phyloP scores from a whole-genome alignment of 2,797 vertebrate genomes.

The Spheniscus humboldti region DNA sequence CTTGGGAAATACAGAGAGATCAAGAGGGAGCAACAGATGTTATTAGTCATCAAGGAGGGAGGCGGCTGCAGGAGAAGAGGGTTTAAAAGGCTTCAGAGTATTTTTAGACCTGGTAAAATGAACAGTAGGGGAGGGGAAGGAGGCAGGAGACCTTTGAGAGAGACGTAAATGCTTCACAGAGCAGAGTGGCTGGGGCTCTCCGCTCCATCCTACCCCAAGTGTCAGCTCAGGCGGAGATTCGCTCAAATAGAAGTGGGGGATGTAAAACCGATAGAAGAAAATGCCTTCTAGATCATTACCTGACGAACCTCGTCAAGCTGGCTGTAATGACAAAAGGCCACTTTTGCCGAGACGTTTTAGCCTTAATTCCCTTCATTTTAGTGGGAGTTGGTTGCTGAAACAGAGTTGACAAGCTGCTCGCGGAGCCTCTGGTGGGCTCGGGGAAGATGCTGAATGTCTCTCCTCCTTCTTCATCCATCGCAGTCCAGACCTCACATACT shows the following conservation, averaged over 20 bases:
- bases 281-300: neutral
- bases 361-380: neutral
- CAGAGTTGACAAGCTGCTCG: neutral
- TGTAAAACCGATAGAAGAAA: neutral
- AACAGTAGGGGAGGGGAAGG: neutral
- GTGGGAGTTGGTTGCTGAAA: neutral
- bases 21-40: constrained; percentile 33
- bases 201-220: neutral
- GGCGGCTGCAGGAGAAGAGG: constrained; percentile 31
- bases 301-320: rapidly evolving
- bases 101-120: constrained; percentile 52
- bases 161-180: neutral
- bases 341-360: neutral
- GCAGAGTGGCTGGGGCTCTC: neutral
- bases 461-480: neutral
- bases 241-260: neutral
- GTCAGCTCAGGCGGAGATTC: neutral
- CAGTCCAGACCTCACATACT: rapidly evolving
- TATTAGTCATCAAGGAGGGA: constrained; percentile 48
- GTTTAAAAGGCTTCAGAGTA: constrained; percentile 18
- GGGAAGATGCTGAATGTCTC: neutral
- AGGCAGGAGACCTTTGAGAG: neutral
- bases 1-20: constrained; percentile 27
- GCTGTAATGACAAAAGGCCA: neutral
- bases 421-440: rapidly evolving